Percentiles rank a stretch among this genome's conserved stretches.
phyloP scores from a whole-genome alignment of 2,797 vertebrate genomes.

The Eptatretus atami region DNA sequence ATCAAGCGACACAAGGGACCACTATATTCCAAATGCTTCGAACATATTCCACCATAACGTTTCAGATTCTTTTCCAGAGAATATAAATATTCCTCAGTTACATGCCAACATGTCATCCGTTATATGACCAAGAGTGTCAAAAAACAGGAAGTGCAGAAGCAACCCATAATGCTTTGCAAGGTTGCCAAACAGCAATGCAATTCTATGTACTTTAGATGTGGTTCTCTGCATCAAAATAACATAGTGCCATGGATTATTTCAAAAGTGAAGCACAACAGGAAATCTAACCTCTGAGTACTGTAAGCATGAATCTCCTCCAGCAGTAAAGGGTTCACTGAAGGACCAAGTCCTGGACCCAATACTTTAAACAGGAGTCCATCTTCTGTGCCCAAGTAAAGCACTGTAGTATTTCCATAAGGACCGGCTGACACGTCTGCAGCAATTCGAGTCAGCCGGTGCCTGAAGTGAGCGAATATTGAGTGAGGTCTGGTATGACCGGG shows the following conservation, averaged over 20 bases:
- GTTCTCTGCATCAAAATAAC: background rate
- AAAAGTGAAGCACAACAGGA: background rate
- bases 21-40: too few relatives aligned
- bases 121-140: too few relatives aligned
- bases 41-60: too few relatives aligned
- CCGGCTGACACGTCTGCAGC: constrained; percentile 39
- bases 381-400: constrained; percentile 50
- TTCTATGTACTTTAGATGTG: background rate
- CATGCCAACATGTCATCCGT: too few relatives aligned
- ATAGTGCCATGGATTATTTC: background rate
- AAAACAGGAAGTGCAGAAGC: too few relatives aligned
- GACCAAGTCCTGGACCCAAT: constrained; percentile 12
- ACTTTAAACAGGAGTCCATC: constrained; percentile 45
- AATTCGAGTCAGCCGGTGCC: constrained; percentile 49
- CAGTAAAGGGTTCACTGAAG: constrained; percentile 13
- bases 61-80: too few relatives aligned
- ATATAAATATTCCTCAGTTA: too few relatives aligned
- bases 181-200: too few relatives aligned
- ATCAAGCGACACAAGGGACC: too few relatives aligned
- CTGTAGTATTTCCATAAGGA: constrained; percentile 29
- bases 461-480: constrained; percentile 8
- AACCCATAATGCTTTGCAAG: too few relatives aligned
- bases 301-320: constrained; percentile 49
- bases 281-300: constrained; percentile 28
- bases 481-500: too few relatives aligned